Conservation (phyloP, 2,888 invertebrate genomes). For the Ectropis crepuscularia region DNA sequence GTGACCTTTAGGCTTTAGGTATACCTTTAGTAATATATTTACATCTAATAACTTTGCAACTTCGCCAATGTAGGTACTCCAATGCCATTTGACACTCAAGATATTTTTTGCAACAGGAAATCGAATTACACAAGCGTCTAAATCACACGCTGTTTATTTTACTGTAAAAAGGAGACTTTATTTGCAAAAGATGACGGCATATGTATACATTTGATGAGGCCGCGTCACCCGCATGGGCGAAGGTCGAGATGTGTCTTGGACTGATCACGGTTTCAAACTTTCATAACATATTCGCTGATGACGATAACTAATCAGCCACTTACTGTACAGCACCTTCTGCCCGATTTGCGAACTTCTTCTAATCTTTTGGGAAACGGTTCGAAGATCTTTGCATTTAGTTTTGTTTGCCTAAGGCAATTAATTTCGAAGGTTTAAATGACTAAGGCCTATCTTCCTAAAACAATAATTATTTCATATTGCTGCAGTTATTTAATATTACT, state of each 20-base stretch:
- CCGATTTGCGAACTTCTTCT: too few species aligned
- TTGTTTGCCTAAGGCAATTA: too few species aligned
- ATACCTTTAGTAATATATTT: too few species aligned
- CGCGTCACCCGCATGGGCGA: conserved; percentile 64
- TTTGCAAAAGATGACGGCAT: conserved; percentile 64
- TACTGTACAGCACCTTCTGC: too few species aligned
- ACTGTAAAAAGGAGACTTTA: conserved; percentile 53
- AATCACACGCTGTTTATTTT: conserved; percentile 24
- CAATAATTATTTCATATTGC: too few species aligned
- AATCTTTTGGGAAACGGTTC: too few species aligned
- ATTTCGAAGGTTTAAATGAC: too few species aligned
- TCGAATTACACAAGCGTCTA: not conserved
- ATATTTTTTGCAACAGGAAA: conserved; percentile 28
- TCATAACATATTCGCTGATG: conserved; percentile 8
- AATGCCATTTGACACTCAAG: conserved; percentile 34
- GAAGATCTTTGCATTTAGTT: too few species aligned
- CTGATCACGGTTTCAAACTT: conserved; percentile 51
- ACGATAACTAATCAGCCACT: not conserved
- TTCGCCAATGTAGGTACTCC: conserved; percentile 24
- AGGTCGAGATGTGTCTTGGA: conserved; percentile 63
- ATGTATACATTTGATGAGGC: conserved; percentile 43
- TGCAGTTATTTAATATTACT: too few species aligned
- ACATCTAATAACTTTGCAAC: too few species aligned
- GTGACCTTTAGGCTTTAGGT: too few species aligned
- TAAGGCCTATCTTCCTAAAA: too few species aligned